A percentile compares a stretch with the other conserved stretches of the same genome.
Conservation (phyloP, 37 sponge, comb jelly and placozoan species). For the Halisarca cf. caerulea region DNA sequence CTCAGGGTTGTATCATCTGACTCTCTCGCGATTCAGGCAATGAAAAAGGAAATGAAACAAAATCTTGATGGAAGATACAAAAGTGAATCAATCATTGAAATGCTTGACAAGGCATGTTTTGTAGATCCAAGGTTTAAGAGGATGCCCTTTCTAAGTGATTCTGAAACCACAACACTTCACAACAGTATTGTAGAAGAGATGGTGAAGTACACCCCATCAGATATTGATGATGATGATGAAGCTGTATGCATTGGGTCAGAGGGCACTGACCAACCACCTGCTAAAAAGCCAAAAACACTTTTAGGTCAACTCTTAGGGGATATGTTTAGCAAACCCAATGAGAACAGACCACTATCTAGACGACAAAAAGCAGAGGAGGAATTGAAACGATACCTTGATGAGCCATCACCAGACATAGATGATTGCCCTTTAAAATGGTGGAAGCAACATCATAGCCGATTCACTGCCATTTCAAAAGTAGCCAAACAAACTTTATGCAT, state of each 20-base stretch:
- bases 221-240: background rate
- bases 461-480: background rate
- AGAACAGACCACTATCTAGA: background rate
- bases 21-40: too few relatives aligned
- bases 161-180: background rate
- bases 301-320: background rate
- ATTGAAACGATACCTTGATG: background rate
- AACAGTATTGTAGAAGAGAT: background rate
- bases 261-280: background rate
- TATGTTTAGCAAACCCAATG: background rate
- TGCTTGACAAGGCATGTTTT: slow-evolving; percentile 21
- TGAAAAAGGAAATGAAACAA: too few relatives aligned
- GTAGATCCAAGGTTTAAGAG: slow-evolving; percentile 26
- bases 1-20: too few relatives aligned
- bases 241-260: too few relatives aligned
- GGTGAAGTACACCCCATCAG: background rate
- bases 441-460: slow-evolving; percentile 9
- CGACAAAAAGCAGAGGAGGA: background rate
- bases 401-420: background rate
- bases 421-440: slow-evolving; percentile 25
- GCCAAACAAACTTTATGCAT: slow-evolving; percentile 24
- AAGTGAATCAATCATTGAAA: too few relatives aligned
- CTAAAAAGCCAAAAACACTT: background rate
- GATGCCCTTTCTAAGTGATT: background rate
- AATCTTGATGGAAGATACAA: too few relatives aligned